A percentile compares a stretch with the other conserved stretches of the same genome.
Conservation (phyloP, 1,140 invertebrate species). For the Phenacoccus solenopsis region DNA sequence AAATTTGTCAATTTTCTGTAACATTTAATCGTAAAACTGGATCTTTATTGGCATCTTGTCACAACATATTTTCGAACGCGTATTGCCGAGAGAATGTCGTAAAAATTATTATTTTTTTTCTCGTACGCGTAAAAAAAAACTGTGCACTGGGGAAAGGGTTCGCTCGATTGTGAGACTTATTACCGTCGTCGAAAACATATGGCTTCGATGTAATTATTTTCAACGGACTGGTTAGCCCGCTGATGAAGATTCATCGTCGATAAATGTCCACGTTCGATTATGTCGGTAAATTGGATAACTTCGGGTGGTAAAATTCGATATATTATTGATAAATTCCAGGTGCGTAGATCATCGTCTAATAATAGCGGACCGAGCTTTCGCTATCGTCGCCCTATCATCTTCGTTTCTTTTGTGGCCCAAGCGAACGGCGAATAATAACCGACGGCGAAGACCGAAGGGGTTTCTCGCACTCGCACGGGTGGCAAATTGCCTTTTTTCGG, state of each 20-base stretch:
- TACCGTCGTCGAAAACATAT: neutral
- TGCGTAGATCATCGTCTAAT: neutral
- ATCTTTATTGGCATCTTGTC: constrained; percentile 11
- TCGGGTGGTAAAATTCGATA: neutral
- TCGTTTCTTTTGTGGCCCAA: no score
- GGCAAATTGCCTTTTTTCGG: no score
- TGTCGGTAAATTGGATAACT: neutral
- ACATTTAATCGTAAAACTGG: constrained; percentile 11
- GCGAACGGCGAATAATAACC: no score
- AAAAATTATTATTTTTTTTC: neutral
- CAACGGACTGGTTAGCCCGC: neutral
- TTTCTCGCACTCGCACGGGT: no score
- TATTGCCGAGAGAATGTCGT: constrained; percentile 9
- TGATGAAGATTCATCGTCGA: neutral
- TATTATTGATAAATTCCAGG: constrained; percentile 1
- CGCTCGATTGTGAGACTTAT: neutral
- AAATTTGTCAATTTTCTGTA: constrained; percentile 17
- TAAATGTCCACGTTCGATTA: neutral
- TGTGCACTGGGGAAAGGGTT: neutral
- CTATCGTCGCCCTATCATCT: no score
- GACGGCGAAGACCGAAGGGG: no score
- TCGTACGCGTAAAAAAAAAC: neutral
- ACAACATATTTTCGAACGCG: neutral
- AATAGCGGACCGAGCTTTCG: neutral
- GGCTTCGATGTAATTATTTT: constrained; percentile 6